phyloP scores from a whole-genome alignment of 2,888 invertebrate genomes.

The Coelinius sp. region DNA sequence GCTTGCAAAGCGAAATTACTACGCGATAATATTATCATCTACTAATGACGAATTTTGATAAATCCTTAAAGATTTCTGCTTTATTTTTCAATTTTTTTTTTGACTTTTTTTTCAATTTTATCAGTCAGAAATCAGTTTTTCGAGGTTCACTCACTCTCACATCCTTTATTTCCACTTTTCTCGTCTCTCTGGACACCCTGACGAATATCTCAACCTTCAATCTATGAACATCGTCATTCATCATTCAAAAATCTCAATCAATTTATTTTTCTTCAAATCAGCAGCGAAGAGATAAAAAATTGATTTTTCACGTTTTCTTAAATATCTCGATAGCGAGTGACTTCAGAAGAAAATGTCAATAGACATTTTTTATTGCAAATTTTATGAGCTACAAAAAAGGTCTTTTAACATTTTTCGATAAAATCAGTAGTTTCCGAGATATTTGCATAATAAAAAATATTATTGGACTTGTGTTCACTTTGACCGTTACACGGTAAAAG shows the following conservation, averaged over 20 bases:
- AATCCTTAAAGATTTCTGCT: not conserved
- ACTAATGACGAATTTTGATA: too few relatives aligned
- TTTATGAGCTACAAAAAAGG: too few relatives aligned
- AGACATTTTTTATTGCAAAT: too few relatives aligned
- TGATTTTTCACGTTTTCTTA: too few relatives aligned
- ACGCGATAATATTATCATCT: slow-evolving; percentile 48
- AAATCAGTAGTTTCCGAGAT: too few relatives aligned
- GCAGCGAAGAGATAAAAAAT: too few relatives aligned
- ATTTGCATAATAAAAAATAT: too few relatives aligned
- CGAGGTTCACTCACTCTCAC: not conserved
- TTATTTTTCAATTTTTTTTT: slow-evolving; percentile 16
- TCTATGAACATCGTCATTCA: not conserved
- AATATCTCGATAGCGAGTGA: too few relatives aligned
- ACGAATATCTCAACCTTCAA: slow-evolving; percentile 6
- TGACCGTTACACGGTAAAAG: too few relatives aligned
- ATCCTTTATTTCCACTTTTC: not conserved
- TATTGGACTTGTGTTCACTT: too few relatives aligned
- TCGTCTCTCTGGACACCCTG: not conserved
- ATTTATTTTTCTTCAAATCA: not conserved
- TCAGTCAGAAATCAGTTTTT: slow-evolving; percentile 8
- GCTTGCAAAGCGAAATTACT: slow-evolving; percentile 61
- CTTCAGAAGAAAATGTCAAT: too few relatives aligned
- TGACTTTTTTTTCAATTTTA: slow-evolving; percentile 23
- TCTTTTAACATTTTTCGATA: too few relatives aligned
- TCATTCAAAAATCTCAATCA: not conserved